Evolutionary conservation across 2,888 invertebrate species (phyloP).

Genomic region (Ptycholaimellus sp.): DNA sequence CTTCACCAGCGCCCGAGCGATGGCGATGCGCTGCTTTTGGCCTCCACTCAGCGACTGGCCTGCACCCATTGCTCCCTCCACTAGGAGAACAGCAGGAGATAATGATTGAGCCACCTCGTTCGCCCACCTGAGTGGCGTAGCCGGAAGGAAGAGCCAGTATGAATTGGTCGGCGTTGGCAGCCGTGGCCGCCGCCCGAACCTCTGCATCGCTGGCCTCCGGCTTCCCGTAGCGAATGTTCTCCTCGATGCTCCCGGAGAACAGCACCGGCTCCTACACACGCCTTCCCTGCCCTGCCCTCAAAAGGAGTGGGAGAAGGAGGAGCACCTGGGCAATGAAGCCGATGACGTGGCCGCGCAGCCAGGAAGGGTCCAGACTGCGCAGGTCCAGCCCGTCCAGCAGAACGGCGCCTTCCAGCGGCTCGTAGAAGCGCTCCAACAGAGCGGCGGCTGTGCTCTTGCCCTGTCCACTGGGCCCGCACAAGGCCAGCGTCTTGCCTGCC

Average conservation of each 20-base stretch:
- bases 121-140: constrained; percentile 45
- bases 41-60: constrained; percentile 87
- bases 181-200: constrained; percentile 46
- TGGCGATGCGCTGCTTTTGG: constrained; percentile 54
- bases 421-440: constrained; percentile 67
- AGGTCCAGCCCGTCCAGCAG: constrained; percentile 52
- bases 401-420: constrained; percentile 45
- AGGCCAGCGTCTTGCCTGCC: constrained; percentile 60
- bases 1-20: constrained; percentile 72
- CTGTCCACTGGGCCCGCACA: constrained; percentile 80
- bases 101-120: constrained; percentile 47
- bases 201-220: constrained; percentile 35
- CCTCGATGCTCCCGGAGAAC: constrained; percentile 65
- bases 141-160: constrained; percentile 52
- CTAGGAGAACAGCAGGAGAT: too few species aligned
- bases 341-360: constrained; percentile 49
- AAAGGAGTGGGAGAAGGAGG: background rate
- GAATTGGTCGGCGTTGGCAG: constrained; percentile 79
- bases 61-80: too few species aligned
- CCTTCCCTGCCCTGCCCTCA: constrained; percentile 8
- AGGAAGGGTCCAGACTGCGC: constrained; percentile 45
- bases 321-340: constrained; percentile 22
- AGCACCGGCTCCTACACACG: constrained; percentile 75
- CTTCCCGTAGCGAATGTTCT: constrained; percentile 72
- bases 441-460: constrained; percentile 70